A percentile compares a stretch with the other conserved stretches of the same genome.
These are phyloP conservation scores for Timema podura DNA, from an alignment of 2,888 invertebrate species.

Conservation along the genomic window DNA sequence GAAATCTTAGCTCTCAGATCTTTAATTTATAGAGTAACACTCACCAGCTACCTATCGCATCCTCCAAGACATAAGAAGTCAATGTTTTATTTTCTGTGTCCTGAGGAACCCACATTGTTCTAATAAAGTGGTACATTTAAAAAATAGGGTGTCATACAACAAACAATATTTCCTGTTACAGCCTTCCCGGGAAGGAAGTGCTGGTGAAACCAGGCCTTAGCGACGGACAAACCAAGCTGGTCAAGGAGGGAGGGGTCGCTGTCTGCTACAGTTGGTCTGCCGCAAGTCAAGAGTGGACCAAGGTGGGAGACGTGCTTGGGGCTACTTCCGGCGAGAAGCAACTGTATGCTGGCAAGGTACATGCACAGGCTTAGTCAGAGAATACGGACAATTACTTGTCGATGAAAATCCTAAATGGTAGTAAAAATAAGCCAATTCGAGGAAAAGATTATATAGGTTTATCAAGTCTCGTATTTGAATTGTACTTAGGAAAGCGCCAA, in stretches of 20 bases:
- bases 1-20: too few relatives aligned
- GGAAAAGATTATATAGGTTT: too few relatives aligned
- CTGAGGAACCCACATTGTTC: too few relatives aligned
- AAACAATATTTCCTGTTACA: constrained; percentile 39
- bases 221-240: constrained; percentile 82
- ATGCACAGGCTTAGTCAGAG: constrained; percentile 19
- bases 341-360: constrained; percentile 74
- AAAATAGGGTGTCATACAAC: too few relatives aligned
- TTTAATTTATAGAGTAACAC: too few relatives aligned
- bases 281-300: constrained; percentile 63
- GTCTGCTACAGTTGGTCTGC: constrained; percentile 78
- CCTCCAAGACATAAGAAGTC: too few relatives aligned
- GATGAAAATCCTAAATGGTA: neutral
- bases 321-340: constrained; percentile 67
- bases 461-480: too few relatives aligned
- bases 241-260: constrained; percentile 62
- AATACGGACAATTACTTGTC: neutral
- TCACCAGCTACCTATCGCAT: too few relatives aligned
- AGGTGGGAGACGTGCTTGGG: constrained; percentile 87
- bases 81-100: too few relatives aligned
- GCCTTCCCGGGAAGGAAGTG: constrained; percentile 76
- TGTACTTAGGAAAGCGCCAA: too few relatives aligned
- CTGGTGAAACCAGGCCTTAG: constrained; percentile 69
- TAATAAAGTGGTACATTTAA: too few relatives aligned
- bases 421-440: too few relatives aligned